These are phyloP conservation scores for Epinephelus fuscoguttatus DNA, from an alignment of 2,113 vertebrate species.

Conservation along the genomic window DNA sequence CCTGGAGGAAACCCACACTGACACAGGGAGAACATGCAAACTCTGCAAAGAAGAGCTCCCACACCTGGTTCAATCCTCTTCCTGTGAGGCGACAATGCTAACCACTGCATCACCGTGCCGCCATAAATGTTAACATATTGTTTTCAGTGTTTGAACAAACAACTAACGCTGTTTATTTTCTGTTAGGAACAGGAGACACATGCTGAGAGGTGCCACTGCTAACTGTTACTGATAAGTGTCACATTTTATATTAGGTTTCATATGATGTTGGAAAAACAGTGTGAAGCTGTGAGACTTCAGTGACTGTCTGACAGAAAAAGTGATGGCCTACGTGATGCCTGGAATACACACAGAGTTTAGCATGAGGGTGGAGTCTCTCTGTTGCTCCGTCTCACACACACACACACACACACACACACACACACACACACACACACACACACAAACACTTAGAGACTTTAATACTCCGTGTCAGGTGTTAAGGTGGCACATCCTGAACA, in stretches of 20 bases:
- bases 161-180: too few species aligned
- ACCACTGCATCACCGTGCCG: too few species aligned
- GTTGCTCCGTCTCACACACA: conserved; percentile 1
- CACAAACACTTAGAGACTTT: conserved; percentile 34
- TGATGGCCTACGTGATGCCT: neutral
- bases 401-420: conserved; percentile 10
- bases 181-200: neutral
- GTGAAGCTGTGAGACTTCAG: neutral
- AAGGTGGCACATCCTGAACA: conserved; percentile 59
- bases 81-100: too few species aligned
- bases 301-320: neutral
- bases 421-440: conserved; percentile 13
- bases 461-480: conserved; percentile 59
- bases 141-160: neutral
- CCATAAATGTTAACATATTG: neutral
- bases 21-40: too few species aligned
- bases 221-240: neutral
- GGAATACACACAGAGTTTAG: conserved; percentile 1
- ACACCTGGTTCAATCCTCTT: too few species aligned
- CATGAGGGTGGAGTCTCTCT: neutral
- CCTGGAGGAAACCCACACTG: too few species aligned
- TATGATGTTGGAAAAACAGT: neutral
- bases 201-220: neutral
- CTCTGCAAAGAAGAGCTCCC: too few species aligned
- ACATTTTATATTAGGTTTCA: neutral